Percentiles rank a stretch among this genome's conserved stretches.
phyloP scores from a whole-genome alignment of 2,888 invertebrate genomes.

The Scaptomyza flava region DNA sequence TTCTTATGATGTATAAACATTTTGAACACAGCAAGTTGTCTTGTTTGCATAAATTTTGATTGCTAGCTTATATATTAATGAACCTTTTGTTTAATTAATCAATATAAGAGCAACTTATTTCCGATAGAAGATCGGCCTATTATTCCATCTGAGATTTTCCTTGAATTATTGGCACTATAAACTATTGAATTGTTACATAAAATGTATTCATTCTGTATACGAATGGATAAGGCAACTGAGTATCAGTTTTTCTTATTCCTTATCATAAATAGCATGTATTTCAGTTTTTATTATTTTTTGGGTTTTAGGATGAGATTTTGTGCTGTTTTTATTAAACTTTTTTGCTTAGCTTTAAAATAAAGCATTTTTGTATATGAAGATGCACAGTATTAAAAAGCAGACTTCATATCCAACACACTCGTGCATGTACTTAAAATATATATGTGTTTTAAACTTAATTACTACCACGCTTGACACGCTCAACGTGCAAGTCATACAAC shows the following conservation, averaged over 20 bases:
- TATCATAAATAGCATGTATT: slow-evolving; percentile 18
- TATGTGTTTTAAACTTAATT: slow-evolving; percentile 53
- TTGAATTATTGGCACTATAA: slow-evolving; percentile 56
- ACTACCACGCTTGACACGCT: slow-evolving; percentile 88
- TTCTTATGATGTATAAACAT: slow-evolving; percentile 24
- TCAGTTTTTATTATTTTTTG: background rate
- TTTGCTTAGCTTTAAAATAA: slow-evolving; percentile 26
- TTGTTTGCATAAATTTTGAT: slow-evolving; percentile 25
- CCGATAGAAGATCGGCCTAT: slow-evolving; percentile 30
- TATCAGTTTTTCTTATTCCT: slow-evolving; percentile 23
- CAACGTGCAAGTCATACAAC: slow-evolving; percentile 93
- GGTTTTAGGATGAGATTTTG: slow-evolving; percentile 8
- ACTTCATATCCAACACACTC: slow-evolving; percentile 3
- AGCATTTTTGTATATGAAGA: slow-evolving; percentile 16
- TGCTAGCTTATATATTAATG: slow-evolving; percentile 23
- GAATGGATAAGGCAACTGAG: slow-evolving; percentile 37
- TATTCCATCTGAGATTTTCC: slow-evolving; percentile 55
- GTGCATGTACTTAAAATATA: slow-evolving; percentile 3
- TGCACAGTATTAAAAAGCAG: slow-evolving; percentile 4
- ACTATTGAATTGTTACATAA: slow-evolving; percentile 16
- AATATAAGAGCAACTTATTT: slow-evolving; percentile 31
- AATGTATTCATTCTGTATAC: slow-evolving; percentile 21
- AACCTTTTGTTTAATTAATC: slow-evolving; percentile 6
- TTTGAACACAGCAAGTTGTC: slow-evolving; percentile 37
- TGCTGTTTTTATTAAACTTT: slow-evolving; percentile 4